A percentile compares a stretch with the other conserved stretches of the same genome.
Evolutionary conservation across 2,888 invertebrate species (phyloP).

Genomic region (Trisateles emortualis): DNA sequence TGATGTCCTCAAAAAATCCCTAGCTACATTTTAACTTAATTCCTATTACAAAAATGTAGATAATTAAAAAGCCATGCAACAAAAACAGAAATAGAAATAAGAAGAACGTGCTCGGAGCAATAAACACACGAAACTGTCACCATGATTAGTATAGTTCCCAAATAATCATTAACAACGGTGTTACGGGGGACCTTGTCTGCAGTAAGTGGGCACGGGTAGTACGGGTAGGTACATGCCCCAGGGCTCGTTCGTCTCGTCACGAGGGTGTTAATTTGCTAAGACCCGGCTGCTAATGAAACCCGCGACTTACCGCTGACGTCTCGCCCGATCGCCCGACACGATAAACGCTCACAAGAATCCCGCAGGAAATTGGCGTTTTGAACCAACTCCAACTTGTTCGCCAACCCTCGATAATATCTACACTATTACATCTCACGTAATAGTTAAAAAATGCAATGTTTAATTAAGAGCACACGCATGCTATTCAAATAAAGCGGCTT

Average conservation of each 20-base stretch:
- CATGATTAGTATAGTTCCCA: slow-evolving; percentile 49
- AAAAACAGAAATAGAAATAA: not conserved
- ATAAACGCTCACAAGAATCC: slow-evolving; percentile 78
- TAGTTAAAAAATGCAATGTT: slow-evolving; percentile 51
- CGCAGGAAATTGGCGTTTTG: slow-evolving; percentile 82
- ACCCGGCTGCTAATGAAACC: slow-evolving; percentile 80
- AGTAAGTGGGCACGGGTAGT: slow-evolving; percentile 48
- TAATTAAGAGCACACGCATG: slow-evolving; percentile 63
- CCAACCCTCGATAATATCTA: slow-evolving; percentile 61
- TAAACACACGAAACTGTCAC: slow-evolving; percentile 23
- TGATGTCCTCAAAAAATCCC: too few species aligned
- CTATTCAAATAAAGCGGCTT: slow-evolving; percentile 61
- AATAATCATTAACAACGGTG: slow-evolving; percentile 69
- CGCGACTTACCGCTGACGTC: slow-evolving; percentile 77
- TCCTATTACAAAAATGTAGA: too few species aligned
- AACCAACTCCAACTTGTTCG: slow-evolving; percentile 65
- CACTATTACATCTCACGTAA: slow-evolving; percentile 48
- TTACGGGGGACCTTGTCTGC: slow-evolving; percentile 64
- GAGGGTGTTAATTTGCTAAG: slow-evolving; percentile 85
- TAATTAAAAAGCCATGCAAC: not conserved
- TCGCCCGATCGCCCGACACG: slow-evolving; percentile 68
- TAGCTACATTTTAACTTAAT: too few species aligned
- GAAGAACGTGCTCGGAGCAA: slow-evolving; percentile 5
- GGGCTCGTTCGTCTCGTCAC: slow-evolving; percentile 66
- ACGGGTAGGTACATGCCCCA: slow-evolving; percentile 45